phyloP scores from a whole-genome alignment of 2,888 invertebrate genomes.

The Erebia ligea region DNA sequence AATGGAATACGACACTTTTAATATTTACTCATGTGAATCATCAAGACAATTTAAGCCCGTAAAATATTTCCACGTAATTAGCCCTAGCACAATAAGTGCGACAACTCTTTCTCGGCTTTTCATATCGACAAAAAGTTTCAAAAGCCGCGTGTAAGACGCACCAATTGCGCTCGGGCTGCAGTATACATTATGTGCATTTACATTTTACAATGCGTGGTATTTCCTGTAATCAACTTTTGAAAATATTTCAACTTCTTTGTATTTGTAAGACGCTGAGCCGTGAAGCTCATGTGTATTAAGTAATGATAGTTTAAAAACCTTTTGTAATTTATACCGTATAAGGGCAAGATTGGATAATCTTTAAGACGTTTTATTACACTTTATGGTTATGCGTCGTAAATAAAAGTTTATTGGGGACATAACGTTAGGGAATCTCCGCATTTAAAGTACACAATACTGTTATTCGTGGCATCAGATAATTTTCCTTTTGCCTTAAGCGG shows the following conservation, averaged over 20 bases:
- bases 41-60: no score
- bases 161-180: no score
- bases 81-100: no score
- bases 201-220: conserved; percentile 26
- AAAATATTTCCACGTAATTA: no score
- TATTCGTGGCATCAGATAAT: background rate
- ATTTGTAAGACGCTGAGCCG: conserved; percentile 29
- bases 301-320: conserved; percentile 30
- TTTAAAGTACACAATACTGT: no score
- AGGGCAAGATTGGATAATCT: conserved; percentile 22
- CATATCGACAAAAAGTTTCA: no score
- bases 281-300: conserved; percentile 30
- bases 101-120: no score
- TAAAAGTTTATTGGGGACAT: conserved; percentile 8
- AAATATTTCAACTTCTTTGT: conserved; percentile 34
- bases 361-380: conserved; percentile 9
- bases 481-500: background rate
- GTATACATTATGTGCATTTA: background rate
- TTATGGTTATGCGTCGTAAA: background rate
- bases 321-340: conserved; percentile 16
- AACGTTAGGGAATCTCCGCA: background rate
- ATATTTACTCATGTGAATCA: no score
- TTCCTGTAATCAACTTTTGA: conserved; percentile 39
- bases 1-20: no score
- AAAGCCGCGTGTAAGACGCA: no score